phyloP scores from a whole-genome alignment of 2,797 vertebrate genomes.

The Microctenopoma steveboyesi region DNA sequence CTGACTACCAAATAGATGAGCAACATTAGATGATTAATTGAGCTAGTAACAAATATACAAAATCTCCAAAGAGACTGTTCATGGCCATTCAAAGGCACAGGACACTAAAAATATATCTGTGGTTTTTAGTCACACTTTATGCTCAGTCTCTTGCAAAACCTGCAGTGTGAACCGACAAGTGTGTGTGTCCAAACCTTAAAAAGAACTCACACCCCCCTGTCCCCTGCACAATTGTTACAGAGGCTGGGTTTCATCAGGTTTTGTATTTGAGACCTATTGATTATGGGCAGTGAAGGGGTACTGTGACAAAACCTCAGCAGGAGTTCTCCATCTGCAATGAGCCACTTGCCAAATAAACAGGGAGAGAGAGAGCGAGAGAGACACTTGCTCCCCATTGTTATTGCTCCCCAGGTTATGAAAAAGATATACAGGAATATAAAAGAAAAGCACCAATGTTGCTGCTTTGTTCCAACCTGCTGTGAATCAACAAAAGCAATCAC shows the following conservation, averaged over 20 bases:
- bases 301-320: slow-evolving; percentile 74
- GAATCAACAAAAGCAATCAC: slow-evolving; percentile 18
- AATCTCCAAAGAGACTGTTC: background rate
- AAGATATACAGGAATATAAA: slow-evolving; percentile 21
- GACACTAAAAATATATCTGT: slow-evolving; percentile 20
- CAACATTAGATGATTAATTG: slow-evolving; percentile 38
- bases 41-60: slow-evolving; percentile 34
- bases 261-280: slow-evolving; percentile 80
- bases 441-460: slow-evolving; percentile 24
- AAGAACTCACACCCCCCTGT: slow-evolving; percentile 41
- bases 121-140: slow-evolving; percentile 33
- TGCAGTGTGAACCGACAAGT: slow-evolving; percentile 7
- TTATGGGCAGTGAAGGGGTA: slow-evolving; percentile 69
- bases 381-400: slow-evolving; percentile 17
- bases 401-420: slow-evolving; percentile 43
- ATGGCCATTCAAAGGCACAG: slow-evolving; percentile 10
- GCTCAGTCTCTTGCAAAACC: slow-evolving; percentile 32
- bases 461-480: slow-evolving; percentile 20
- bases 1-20: slow-evolving; percentile 43
- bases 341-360: slow-evolving; percentile 46
- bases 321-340: slow-evolving; percentile 69
- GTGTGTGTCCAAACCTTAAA: slow-evolving; percentile 20
- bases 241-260: slow-evolving; percentile 72
- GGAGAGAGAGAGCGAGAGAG: background rate
- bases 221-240: slow-evolving; percentile 69